Base-by-base conservation (phyloP, 2,888 invertebrate species). In the Embidobia sp. region DNA sequence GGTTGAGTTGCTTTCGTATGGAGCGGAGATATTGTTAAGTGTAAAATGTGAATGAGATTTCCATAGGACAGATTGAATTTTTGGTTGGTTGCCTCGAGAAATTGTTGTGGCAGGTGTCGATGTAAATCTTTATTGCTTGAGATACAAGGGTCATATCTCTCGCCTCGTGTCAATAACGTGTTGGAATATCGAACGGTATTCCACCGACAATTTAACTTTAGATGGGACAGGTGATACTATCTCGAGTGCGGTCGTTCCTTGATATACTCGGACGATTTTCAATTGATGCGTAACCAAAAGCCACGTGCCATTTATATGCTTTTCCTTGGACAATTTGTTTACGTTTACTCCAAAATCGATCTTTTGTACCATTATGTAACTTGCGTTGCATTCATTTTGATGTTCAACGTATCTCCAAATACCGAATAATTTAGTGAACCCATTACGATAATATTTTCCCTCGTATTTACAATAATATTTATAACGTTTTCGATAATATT, bases 261-360 rank as follows among this genome's bases (percentile, higher is more conserved):
- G 78, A 75, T 63, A 55, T 80, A 79, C 78, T 74, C 57, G 49
- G 63, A 67, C 69, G 81, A 76, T 77, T 77, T 75, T 79, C 73
- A 79, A 79, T 75, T 53, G 63, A 59, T 77, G 75, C 81, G 77
- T 78, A 70, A 80, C 81, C 67, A 44, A 70, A 70, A 64, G 81
- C 77, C 81, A 80, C 81, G 79, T 66, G 81, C 81, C 79, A 61
- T 37, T 75, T 75, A 55, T 40, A 48, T 46, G 53, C 40, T 18
- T 67, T 35, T 42, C 59, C 49, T 59, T 59, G 37, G 44, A 27
- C 46, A 42, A 72, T 37, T 46, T 53, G 15, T 46, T 53, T 46
- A 19, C 15, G 10, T 51, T 49, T 11, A 26, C 11, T n/a, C 26
- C 5, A 3, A 6, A 7, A 11, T 46, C 11, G 5, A 13, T 27